Conservation (phyloP, 2,888 invertebrate species). For the Drosophila rellima region DNA sequence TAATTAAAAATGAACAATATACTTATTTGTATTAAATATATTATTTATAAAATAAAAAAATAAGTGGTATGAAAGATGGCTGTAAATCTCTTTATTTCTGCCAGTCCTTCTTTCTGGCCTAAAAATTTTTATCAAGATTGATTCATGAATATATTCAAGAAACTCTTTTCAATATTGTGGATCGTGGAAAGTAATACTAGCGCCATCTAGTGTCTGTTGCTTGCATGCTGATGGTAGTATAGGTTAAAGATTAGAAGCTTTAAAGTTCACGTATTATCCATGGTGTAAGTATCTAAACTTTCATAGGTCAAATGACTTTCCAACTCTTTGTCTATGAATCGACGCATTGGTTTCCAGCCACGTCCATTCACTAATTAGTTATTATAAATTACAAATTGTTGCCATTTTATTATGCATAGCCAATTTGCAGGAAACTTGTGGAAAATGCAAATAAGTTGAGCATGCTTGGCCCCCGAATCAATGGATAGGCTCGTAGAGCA, state of each 20-base stretch:
- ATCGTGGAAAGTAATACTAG: background rate
- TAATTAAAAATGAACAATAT: background rate
- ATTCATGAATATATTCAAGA: too few relatives aligned
- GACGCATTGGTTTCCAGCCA: background rate
- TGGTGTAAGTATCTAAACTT: background rate
- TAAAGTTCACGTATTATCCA: background rate
- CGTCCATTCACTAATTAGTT: slow-evolving; percentile 38
- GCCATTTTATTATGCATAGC: slow-evolving; percentile 47
- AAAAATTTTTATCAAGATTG: too few relatives aligned
- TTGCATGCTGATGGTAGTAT: too few relatives aligned
- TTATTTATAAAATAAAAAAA: background rate
- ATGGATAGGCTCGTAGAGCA: slow-evolving; percentile 22
- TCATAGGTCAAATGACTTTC: background rate
- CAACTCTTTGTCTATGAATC: background rate
- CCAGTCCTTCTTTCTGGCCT: background rate
- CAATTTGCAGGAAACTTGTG: slow-evolving; percentile 47
- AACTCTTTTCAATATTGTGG: too few relatives aligned
- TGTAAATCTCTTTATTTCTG: background rate
- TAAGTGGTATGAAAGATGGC: background rate
- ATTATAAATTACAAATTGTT: slow-evolving; percentile 35
- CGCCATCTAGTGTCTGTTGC: background rate
- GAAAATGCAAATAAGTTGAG: slow-evolving; percentile 50
- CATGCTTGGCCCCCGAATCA: slow-evolving; percentile 28
- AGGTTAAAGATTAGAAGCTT: background rate
- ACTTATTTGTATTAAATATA: too few relatives aligned